Evolutionary conservation across 2,888 invertebrate genomes (phyloP).

Genomic region (Ophion slaviceki): DNA sequence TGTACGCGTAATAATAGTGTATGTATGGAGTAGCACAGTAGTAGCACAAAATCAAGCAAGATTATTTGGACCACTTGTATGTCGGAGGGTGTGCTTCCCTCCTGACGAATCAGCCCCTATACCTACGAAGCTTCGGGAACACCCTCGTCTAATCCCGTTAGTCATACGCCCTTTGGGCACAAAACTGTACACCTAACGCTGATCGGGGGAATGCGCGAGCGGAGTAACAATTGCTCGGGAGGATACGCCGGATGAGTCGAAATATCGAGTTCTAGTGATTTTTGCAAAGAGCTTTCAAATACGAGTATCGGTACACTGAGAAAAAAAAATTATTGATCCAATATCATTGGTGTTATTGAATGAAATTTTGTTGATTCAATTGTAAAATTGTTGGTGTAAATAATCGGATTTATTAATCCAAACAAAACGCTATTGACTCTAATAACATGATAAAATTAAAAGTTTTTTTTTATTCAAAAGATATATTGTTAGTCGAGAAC

Average conservation of each 20-base stretch:
- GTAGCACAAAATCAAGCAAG: slow-evolving; percentile 69
- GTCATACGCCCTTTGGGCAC: slow-evolving; percentile 69
- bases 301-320: no score
- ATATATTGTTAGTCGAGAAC: no score
- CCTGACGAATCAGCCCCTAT: slow-evolving; percentile 70
- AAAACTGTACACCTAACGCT: slow-evolving; percentile 67
- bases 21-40: slow-evolving; percentile 8
- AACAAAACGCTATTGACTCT: no score
- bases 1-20: slow-evolving; percentile 4
- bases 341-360: no score
- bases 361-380: no score
- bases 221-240: slow-evolving; percentile 7
- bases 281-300: no score
- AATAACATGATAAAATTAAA: no score
- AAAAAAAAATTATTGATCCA: no score
- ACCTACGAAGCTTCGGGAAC: slow-evolving; percentile 67
- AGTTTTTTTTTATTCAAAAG: no score
- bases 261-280: no score
- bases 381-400: no score
- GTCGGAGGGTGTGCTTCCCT: slow-evolving; percentile 67
- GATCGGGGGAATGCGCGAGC: slow-evolving; percentile 32
- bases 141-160: slow-evolving; percentile 78
- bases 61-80: slow-evolving; percentile 81
- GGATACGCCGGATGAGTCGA: neutral
- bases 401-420: no score